Evolutionary conservation across 2,113 vertebrate species (phyloP).

Genomic region (Vulpes ferrilata): DNA sequence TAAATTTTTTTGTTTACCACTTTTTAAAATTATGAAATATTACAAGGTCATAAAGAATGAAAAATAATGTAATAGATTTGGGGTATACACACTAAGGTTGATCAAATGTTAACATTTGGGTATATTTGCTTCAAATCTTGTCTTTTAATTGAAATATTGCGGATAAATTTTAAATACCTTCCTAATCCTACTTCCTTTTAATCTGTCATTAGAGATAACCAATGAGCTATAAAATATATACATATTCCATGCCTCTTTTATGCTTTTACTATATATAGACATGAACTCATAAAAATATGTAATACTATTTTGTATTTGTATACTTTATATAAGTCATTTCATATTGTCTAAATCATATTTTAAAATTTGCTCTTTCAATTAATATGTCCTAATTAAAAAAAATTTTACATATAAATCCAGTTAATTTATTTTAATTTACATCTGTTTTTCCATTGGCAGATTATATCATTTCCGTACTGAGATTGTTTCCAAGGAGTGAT

Average conservation of each 20-base stretch:
- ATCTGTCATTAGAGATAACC: background rate
- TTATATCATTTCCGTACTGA: background rate
- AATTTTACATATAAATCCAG: background rate
- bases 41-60: background rate
- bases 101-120: background rate
- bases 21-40: slow-evolving; percentile 19
- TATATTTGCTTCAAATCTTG: slow-evolving; percentile 1
- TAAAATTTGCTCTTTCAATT: background rate
- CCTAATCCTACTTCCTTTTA: background rate
- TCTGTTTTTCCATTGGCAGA: slow-evolving; percentile 9
- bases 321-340: background rate
- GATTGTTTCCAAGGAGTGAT: background rate
- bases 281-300: background rate
- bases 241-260: background rate
- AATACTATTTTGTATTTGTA: background rate
- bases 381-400: background rate
- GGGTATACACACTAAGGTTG: background rate
- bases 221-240: background rate
- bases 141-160: background rate
- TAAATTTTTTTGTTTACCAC: background rate
- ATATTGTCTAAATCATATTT: background rate
- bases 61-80: background rate
- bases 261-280: background rate
- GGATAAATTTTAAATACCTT: background rate
- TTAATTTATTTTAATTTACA: background rate